Base-by-base conservation (phyloP, 2,797 vertebrate species). In the Alca torda region DNA sequence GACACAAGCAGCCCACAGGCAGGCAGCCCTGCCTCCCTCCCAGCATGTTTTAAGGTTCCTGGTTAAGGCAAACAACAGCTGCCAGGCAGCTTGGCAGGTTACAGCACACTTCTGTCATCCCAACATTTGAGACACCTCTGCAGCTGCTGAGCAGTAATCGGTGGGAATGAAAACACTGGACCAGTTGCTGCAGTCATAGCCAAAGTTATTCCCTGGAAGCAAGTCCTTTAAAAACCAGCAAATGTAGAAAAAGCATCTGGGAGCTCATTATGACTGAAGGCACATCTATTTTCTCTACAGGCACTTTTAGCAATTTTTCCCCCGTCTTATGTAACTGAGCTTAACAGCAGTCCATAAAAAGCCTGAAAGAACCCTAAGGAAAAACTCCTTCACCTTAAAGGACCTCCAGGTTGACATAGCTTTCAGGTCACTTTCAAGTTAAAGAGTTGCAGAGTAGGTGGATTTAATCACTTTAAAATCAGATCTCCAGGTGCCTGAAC, bases 21-120 rank as follows among this genome's bases (percentile, higher is more conserved):
- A 11, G 15, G 10, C 12, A 31, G 20, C 59, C 35, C 46, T 48
- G 46, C 46, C 46, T 48, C 51, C n/a, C 6, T n/a, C 33, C 1
- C 3, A 9, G 16, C 10, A 0, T 0, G 0, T 21, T 12, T 2
- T 0, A 9, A 35, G 11, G 43, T 4, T 9, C 1, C 56, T 15
- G 14, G 16, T 8, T 35, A 13, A 63, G 51, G 25, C 65, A 31
- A 28, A 17, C 3, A 28, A 31, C 43, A 61, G 46, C 46, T 20
- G 56, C 37, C 21, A 25, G 7, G 64, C 46, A 25, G 57, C 24
- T 10, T 7, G 7, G 35, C 41, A 46, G 37, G 37, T 70, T 39
- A 31, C 19, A 15, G 46, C 3, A 23, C 31, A 5, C 35, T 25
- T 16, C 3, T 1, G 33, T 4, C 21, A 3, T 2, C 1, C 4